Percentiles rank a stretch among this genome's conserved stretches.
phyloP scores from a whole-genome alignment of 2,113 vertebrate genomes.

The Calidris pygmaea region DNA sequence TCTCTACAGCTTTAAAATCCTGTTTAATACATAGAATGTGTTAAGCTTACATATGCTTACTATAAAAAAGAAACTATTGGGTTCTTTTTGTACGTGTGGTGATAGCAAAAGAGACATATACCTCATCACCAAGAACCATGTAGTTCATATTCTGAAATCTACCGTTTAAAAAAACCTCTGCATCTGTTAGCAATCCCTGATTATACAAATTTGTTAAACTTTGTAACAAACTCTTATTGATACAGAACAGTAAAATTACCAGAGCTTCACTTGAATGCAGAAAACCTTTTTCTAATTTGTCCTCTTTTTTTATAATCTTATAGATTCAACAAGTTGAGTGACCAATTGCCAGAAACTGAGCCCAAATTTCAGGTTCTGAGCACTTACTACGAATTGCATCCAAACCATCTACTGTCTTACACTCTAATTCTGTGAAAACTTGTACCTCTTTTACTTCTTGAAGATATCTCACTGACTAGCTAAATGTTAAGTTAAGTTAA shows the following conservation, averaged over 20 bases:
- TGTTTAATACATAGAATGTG: constrained; percentile 29
- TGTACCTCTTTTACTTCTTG: not conserved
- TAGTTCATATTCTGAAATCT: not conserved
- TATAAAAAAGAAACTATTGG: not conserved
- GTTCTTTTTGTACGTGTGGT: not conserved
- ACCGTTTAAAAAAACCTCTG: not conserved
- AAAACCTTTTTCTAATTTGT: not conserved
- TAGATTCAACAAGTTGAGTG: not conserved
- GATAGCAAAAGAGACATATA: not conserved
- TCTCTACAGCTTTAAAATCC: constrained; percentile 41
- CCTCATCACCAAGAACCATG: not conserved
- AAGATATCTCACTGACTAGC: not conserved
- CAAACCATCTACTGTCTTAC: not conserved
- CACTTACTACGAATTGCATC: not conserved
- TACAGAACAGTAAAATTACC: not conserved
- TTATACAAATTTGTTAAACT: not conserved
- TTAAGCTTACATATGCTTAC: not conserved
- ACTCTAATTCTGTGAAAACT: not conserved
- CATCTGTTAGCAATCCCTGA: not conserved
- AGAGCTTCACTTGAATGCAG: not conserved
- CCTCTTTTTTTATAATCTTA: not conserved
- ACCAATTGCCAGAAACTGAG: not conserved
- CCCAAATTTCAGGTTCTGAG: not conserved
- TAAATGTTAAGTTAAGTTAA: no score
- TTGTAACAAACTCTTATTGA: not conserved